Evolutionary conservation across 2,113 vertebrate genomes (phyloP).

Genomic region (Candoia aspera): DNA sequence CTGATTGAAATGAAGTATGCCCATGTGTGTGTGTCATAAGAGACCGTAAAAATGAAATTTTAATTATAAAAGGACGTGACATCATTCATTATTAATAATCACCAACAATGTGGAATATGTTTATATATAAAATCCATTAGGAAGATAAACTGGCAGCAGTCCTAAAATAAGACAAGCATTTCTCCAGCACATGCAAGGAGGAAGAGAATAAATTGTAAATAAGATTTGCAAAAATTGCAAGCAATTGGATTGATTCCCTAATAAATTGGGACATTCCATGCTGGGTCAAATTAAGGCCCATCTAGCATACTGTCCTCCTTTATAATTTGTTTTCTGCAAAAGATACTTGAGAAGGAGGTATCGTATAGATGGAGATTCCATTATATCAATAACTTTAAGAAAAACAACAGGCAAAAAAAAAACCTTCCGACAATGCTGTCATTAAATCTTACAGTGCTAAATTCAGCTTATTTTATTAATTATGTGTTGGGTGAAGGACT

Average conservation of each 20-base stretch:
- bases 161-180: slow-evolving; percentile 51
- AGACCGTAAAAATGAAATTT: slow-evolving; percentile 80
- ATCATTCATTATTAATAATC: slow-evolving; percentile 79
- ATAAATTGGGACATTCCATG: neutral
- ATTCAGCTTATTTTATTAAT: neutral
- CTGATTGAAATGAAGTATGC: slow-evolving; percentile 71
- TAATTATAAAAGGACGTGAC: slow-evolving; percentile 77
- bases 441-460: neutral
- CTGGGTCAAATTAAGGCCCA: slow-evolving; percentile 6
- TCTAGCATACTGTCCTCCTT: neutral
- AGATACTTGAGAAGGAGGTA: neutral
- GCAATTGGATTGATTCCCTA: slow-evolving; percentile 5
- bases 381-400: neutral
- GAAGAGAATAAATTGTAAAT: slow-evolving; percentile 50
- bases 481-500: neutral
- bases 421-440: neutral
- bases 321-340: neutral
- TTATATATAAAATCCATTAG: slow-evolving; percentile 74
- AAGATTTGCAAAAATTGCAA: slow-evolving; percentile 35
- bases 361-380: too few species aligned
- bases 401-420: neutral
- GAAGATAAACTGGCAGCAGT: slow-evolving; percentile 68
- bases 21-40: slow-evolving; percentile 66
- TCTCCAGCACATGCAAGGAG: slow-evolving; percentile 63
- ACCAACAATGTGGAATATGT: slow-evolving; percentile 74